Evolutionary conservation across 35 echinoderm and acorn worm species (phyloP).

Genomic region (Ptychodera flava): DNA sequence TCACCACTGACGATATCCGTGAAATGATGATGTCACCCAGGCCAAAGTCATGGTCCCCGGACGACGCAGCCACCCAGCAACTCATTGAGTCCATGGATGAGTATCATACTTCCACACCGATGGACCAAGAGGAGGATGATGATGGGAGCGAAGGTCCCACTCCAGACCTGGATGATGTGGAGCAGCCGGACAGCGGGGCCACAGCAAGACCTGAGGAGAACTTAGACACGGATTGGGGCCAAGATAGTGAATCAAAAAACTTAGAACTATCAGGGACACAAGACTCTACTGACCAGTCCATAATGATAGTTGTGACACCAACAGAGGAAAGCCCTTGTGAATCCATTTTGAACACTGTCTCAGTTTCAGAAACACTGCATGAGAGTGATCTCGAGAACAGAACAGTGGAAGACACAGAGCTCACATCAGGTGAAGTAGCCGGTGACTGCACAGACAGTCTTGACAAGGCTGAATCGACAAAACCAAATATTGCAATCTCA

Average conservation of each 20-base stretch:
- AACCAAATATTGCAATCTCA: neutral
- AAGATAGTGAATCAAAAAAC: neutral
- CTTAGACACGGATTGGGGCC: neutral
- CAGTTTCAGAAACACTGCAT: neutral
- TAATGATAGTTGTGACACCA: neutral
- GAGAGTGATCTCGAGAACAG: neutral
- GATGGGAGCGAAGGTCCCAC: constrained; percentile 7
- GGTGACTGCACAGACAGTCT: neutral
- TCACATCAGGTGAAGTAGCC: neutral
- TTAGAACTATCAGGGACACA: no score
- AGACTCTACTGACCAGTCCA: no score
- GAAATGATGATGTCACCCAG: neutral
- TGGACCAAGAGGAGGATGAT: neutral
- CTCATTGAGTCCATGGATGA: constrained; percentile 3
- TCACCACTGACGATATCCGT: constrained; percentile 45
- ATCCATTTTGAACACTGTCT: neutral
- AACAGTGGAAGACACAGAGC: neutral
- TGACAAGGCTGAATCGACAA: neutral
- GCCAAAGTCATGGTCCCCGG: constrained; percentile 3
- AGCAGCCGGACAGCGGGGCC: neutral
- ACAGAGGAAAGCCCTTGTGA: neutral
- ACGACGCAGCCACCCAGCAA: constrained; percentile 6
- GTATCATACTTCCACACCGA: neutral
- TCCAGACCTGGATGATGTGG: constrained; percentile 12
- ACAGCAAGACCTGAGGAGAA: neutral